Conservation (phyloP, 2,888 invertebrate species). For the Andrena camellia region DNA sequence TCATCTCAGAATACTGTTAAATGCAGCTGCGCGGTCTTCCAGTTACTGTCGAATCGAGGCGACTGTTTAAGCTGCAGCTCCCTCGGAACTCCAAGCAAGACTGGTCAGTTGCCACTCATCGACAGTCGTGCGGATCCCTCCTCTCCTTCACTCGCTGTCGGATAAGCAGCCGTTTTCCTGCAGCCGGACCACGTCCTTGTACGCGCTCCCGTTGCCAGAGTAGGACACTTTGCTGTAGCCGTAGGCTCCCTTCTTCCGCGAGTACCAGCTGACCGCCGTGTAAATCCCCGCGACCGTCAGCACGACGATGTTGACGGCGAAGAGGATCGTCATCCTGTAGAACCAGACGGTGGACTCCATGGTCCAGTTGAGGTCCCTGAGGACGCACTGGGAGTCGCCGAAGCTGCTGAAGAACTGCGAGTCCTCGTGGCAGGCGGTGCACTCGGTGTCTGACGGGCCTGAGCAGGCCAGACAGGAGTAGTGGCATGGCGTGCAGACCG, state of each 20-base stretch:
- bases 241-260: conserved; percentile 47
- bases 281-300: conserved; percentile 67
- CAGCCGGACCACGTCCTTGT: conserved; percentile 46
- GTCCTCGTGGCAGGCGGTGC: conserved; percentile 89
- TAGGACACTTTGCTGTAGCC: conserved; percentile 73
- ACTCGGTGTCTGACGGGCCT: conserved; percentile 90
- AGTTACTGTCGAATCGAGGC: neutral
- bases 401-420: conserved; percentile 85
- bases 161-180: conserved; percentile 51
- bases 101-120: too few species aligned
- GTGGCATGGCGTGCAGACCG: conserved; percentile 89
- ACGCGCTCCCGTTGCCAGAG: conserved; percentile 59
- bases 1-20: neutral
- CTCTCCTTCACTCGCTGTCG: conserved; percentile 63
- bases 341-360: conserved; percentile 79
- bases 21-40: neutral
- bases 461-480: conserved; percentile 91
- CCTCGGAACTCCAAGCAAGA: neutral
- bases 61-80: neutral
- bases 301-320: conserved; percentile 72
- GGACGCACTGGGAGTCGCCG: conserved; percentile 71
- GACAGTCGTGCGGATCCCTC: neutral
- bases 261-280: conserved; percentile 59
- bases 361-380: conserved; percentile 77
- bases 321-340: conserved; percentile 74